These are phyloP conservation scores for Drosophila bocki DNA, from an alignment of 1,140 invertebrate genomes.

Conservation along the genomic window DNA sequence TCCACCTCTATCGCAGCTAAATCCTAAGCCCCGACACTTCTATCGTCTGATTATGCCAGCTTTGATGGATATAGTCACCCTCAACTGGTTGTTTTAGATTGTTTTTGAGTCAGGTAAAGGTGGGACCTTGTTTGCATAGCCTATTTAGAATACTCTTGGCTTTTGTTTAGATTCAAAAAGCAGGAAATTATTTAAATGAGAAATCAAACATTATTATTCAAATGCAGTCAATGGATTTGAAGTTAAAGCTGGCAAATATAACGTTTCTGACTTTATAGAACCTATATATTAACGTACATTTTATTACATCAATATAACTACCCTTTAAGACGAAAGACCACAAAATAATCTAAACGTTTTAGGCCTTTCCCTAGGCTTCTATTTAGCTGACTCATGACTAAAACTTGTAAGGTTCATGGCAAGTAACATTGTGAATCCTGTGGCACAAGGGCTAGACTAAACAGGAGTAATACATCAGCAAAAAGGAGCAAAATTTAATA, in stretches of 20 bases:
- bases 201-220: background rate
- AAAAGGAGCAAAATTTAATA: background rate
- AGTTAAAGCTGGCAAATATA: background rate
- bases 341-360: background rate
- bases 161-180: background rate
- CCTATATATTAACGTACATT: too few species aligned
- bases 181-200: conserved; percentile 1
- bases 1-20: background rate
- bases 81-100: conserved; percentile 2
- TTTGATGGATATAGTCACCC: conserved; percentile 32
- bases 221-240: background rate
- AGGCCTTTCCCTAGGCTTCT: conserved; percentile 32
- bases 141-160: background rate
- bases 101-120: background rate
- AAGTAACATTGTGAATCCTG: conserved; percentile 23
- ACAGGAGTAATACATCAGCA: conserved; percentile 1
- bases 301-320: too few species aligned
- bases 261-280: too few species aligned
- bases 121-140: background rate
- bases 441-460: conserved; percentile 23
- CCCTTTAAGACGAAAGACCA: background rate
- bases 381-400: conserved; percentile 71
- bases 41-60: conserved; percentile 36
- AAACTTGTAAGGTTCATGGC: conserved; percentile 28
- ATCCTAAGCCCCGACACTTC: conserved; percentile 6